Evolutionary conservation across 2,113 vertebrate genomes (phyloP).

Genomic region (Odontophorus gujanensis): DNA sequence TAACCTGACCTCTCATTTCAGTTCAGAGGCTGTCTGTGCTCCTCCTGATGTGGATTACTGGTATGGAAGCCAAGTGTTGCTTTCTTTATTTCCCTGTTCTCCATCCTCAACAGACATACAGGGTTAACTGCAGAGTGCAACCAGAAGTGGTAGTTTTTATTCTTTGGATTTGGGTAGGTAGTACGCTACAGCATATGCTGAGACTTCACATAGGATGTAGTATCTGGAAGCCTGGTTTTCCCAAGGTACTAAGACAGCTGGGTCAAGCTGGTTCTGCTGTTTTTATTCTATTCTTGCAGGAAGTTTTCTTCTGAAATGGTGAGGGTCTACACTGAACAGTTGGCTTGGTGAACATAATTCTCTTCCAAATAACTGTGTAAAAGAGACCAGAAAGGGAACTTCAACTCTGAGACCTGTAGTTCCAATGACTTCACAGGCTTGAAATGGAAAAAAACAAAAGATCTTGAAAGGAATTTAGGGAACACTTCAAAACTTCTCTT

Average conservation of each 20-base stretch:
- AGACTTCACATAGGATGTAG: not conserved
- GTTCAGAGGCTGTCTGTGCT: not conserved
- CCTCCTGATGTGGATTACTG: not conserved
- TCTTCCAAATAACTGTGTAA: not conserved
- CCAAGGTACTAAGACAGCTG: rapidly evolving
- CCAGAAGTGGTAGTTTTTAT: not conserved
- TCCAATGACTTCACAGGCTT: not conserved
- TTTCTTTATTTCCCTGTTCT: not conserved
- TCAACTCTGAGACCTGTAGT: not conserved
- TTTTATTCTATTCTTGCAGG: not conserved
- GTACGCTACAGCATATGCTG: not conserved
- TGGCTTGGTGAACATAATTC: not conserved
- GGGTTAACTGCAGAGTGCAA: not conserved
- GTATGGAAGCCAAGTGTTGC: not conserved
- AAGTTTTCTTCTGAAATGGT: not conserved
- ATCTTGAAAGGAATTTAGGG: not conserved
- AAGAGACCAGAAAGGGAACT: not conserved
- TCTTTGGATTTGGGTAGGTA: not conserved
- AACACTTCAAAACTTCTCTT: slow-evolving; percentile 9
- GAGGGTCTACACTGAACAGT: not conserved
- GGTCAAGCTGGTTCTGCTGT: not conserved
- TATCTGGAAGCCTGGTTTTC: not conserved
- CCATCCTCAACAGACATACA: not conserved
- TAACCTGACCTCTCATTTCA: not conserved
- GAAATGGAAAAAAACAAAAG: rapidly evolving